Base-by-base conservation (phyloP, 2,113 vertebrate genomes). In the Clarias macrocephalus region DNA sequence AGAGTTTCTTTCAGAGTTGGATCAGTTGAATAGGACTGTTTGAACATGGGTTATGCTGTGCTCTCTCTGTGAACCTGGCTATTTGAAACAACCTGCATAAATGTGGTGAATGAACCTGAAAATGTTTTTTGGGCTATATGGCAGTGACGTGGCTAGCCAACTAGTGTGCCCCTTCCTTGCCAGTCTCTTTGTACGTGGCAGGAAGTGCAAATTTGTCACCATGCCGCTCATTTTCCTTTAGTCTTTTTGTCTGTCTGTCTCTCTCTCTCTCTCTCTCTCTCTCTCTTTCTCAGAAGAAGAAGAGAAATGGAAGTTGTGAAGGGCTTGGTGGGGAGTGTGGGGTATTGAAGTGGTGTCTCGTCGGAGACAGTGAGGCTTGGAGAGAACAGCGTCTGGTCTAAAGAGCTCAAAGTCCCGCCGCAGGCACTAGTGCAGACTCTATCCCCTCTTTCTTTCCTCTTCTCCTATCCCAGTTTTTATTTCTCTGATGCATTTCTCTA, bases 151-250 rank as follows among this genome's bases (percentile, higher is more conserved):
- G 73, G 62, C 76, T 72, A 63, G 82, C 25, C 70, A 66, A 56
- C 33, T 18, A 21, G 33, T 9, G 19, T 25, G 54, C 23, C 37
- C 57, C 42, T 77, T 82, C 57, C 86, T 77, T 56, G 76, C 83
- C 72, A 82, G 79, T 84, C 86, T 86, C 79, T 90, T 76, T 88
- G 80, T 72, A 90, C 48, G 65, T 88, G 85, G 84, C 84, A 84
- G 62, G 87, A 86, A 84, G 75, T 59, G 73, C 84, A 70, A 70
- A 81, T 72, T 81, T 62, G 72, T 37, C 62, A 79, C 30, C 82
- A 72, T 23, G 70, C 56, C 18, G 4, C n/a, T 87, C 28, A 56
- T 73, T 59, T 82, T 25, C 12, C 73, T 83, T 63, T 75, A 59
- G 63, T 59, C 65, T 19, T 75, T 57, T 77, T 3, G 37, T 60